phyloP scores from a whole-genome alignment of 1,140 invertebrate species.

The Conus betulinus region DNA sequence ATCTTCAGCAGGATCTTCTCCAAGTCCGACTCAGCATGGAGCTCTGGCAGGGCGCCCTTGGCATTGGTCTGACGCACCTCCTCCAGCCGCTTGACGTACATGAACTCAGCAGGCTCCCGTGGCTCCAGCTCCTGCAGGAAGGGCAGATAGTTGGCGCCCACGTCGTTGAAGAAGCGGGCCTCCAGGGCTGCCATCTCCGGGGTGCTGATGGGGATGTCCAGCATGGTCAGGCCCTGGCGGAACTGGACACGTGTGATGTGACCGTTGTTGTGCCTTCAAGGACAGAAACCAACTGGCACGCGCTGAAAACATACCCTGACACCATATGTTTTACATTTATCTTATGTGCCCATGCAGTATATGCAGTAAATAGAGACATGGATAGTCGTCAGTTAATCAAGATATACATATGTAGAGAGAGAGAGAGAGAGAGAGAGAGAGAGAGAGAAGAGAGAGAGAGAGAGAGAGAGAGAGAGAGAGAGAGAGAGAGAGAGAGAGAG shows the following conservation, averaged over 20 bases:
- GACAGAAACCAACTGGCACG: slow-evolving; percentile 4
- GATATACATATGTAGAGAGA: too few relatives aligned
- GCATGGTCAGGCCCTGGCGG: slow-evolving; percentile 71
- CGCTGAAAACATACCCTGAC: neutral
- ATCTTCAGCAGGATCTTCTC: slow-evolving; percentile 71
- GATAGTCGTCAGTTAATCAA: too few relatives aligned
- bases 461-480: too few relatives aligned
- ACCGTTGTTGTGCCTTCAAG: slow-evolving; percentile 72
- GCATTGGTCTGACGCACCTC: slow-evolving; percentile 66
- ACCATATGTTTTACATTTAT: too few relatives aligned
- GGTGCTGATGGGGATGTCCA: slow-evolving; percentile 69
- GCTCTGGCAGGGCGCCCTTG: slow-evolving; percentile 63
- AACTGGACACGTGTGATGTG: slow-evolving; percentile 73
- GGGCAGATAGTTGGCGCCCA: slow-evolving; percentile 73
- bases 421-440: too few relatives aligned
- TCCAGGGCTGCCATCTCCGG: slow-evolving; percentile 70
- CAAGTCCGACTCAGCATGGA: slow-evolving; percentile 61
- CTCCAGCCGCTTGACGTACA: slow-evolving; percentile 70
- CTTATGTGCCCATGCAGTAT: too few relatives aligned
- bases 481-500: too few relatives aligned
- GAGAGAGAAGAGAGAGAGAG: too few relatives aligned
- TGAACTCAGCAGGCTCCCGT: slow-evolving; percentile 56
- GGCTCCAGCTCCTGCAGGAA: slow-evolving; percentile 71
- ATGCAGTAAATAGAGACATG: too few relatives aligned
- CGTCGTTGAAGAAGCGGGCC: slow-evolving; percentile 72